phyloP scores from a whole-genome alignment of 2,113 vertebrate genomes.

The Desmodus rotundus region DNA sequence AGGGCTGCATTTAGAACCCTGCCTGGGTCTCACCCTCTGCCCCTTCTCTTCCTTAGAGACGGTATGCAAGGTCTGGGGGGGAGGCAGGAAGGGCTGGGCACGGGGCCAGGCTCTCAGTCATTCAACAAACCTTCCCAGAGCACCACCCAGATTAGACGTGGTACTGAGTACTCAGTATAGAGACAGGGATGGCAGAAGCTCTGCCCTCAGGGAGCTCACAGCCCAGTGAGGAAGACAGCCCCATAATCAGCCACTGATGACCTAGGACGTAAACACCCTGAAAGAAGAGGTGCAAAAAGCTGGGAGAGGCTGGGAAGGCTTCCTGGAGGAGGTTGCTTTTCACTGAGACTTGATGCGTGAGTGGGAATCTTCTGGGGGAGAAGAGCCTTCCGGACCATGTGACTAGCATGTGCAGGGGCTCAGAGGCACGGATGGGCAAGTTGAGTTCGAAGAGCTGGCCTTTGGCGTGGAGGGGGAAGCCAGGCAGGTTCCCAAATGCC shows the following conservation, averaged over 20 bases:
- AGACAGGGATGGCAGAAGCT: neutral
- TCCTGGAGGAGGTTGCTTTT: neutral
- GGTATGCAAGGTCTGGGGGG: neutral
- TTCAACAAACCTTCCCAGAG: neutral
- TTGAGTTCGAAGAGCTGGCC: neutral
- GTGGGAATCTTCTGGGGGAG: neutral
- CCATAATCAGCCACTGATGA: neutral
- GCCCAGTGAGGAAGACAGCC: neutral
- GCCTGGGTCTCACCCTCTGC: neutral
- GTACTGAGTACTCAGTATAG: neutral
- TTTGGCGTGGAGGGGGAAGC: neutral
- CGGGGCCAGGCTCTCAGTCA: neutral
- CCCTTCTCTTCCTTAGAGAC: neutral
- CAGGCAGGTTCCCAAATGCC: rapidly evolving
- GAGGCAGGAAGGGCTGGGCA: too few species aligned
- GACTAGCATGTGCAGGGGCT: neutral
- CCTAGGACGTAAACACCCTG: neutral
- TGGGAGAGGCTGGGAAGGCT: neutral
- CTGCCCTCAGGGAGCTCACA: neutral
- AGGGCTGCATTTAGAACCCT: neutral
- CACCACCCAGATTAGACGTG: neutral
- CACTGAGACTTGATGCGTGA: neutral
- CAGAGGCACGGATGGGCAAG: neutral
- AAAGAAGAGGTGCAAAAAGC: neutral
- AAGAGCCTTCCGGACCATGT: neutral